Evolutionary conservation across 2,113 vertebrate genomes (phyloP).

Genomic region (Ploceus nigricollis): DNA sequence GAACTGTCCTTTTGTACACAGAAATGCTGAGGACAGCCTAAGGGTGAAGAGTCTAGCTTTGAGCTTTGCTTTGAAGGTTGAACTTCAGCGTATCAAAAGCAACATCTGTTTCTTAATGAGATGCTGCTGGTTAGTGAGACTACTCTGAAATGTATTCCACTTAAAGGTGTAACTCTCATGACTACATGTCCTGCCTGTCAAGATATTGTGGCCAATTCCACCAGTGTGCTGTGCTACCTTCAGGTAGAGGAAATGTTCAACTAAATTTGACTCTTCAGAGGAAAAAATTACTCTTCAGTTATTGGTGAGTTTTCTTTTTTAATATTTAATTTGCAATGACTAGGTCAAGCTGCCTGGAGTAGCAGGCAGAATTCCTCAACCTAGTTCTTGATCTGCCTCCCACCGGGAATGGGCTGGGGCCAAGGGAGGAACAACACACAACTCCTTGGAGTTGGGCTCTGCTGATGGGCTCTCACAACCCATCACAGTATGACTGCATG

Average conservation of each 20-base stretch:
- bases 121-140: background rate
- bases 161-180: background rate
- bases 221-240: background rate
- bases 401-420: background rate
- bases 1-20: background rate
- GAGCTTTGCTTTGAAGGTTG: background rate
- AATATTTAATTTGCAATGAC: background rate
- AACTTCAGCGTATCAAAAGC: background rate
- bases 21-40: background rate
- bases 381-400: fast-evolving
- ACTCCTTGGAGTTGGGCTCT: background rate
- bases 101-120: background rate
- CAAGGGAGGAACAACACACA: background rate
- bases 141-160: background rate
- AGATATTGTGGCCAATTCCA: background rate
- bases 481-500: fast-evolving
- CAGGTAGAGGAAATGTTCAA: background rate
- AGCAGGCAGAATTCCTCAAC: background rate
- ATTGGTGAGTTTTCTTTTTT: background rate
- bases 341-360: background rate
- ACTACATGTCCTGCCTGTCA: background rate
- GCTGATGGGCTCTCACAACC: background rate
- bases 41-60: background rate
- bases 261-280: background rate
- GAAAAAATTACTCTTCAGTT: background rate